Conservation (phyloP, 2,888 invertebrate species). For the Iselma pallidipennis region DNA sequence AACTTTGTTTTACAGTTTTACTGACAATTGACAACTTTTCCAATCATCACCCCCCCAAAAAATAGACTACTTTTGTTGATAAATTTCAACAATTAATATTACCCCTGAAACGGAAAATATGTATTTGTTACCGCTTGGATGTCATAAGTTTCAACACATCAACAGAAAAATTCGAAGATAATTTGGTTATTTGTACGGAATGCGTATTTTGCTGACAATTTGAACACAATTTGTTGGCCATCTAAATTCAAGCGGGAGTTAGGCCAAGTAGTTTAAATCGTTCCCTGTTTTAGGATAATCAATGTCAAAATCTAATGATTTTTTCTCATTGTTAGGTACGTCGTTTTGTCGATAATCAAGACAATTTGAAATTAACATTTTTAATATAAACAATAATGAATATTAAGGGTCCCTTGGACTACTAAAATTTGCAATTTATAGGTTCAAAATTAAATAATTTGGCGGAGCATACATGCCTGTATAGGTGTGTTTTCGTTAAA, state of each 20-base stretch:
- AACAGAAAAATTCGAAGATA: not conserved
- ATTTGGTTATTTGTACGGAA: not conserved
- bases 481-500: too few species aligned
- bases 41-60: constrained; percentile 13
- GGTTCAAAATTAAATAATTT: too few species aligned
- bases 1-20: constrained; percentile 13
- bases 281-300: not conserved
- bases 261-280: not conserved
- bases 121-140: too few species aligned
- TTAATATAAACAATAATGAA: too few species aligned
- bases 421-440: too few species aligned
- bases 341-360: not conserved
- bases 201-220: not conserved
- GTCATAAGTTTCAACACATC: too few species aligned
- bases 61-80: not conserved
- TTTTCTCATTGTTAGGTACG: not conserved
- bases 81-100: not conserved
- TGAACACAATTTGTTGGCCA: not conserved
- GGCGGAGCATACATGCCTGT: too few species aligned
- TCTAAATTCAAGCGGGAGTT: not conserved
- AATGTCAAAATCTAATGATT: not conserved
- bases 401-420: too few species aligned
- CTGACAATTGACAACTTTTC: constrained; percentile 19
- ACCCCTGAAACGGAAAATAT: too few species aligned
- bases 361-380: too few species aligned